A percentile compares a stretch with the other conserved stretches of the same genome.
Conservation (phyloP, 2,888 invertebrate species). For the Microctonus aethiopoides region DNA sequence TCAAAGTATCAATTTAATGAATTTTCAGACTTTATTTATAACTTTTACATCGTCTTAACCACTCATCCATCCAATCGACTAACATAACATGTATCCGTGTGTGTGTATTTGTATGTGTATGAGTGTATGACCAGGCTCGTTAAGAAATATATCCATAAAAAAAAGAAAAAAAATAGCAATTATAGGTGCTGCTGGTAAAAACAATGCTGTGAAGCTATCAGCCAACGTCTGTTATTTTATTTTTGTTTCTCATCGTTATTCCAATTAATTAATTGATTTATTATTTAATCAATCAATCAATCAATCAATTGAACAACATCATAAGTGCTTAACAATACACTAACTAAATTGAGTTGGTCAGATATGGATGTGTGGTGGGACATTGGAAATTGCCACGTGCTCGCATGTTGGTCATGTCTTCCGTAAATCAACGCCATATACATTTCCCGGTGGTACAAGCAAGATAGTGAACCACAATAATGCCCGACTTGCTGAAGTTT, state of each 20-base stretch:
- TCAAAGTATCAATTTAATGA: neutral
- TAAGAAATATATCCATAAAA: conserved; percentile 27
- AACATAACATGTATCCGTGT: conserved; percentile 46
- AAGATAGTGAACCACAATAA: conserved; percentile 99
- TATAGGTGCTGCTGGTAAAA: conserved; percentile 44
- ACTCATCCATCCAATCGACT: conserved; percentile 67
- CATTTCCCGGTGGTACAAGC: conserved; percentile 97
- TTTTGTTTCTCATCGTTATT: neutral
- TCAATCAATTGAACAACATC: conserved; percentile 13
- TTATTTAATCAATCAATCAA: conserved; percentile 15
- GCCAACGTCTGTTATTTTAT: neutral
- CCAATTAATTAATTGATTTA: too few species aligned
- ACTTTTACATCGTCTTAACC: conserved; percentile 57
- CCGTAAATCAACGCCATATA: conserved; percentile 97
- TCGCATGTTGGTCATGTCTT: conserved; percentile 97
- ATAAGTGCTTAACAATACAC: conserved; percentile 54
- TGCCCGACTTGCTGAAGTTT: conserved; percentile 97
- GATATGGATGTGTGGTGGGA: conserved; percentile 99
- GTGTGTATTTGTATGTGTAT: neutral
- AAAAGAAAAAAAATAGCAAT: conserved; percentile 26
- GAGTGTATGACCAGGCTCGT: neutral
- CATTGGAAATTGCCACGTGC: conserved; percentile 93
- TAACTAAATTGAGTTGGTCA: conserved; percentile 70
- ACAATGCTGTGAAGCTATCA: neutral
- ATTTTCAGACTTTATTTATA: conserved; percentile 10